These are phyloP conservation scores for Pteronotus mesoamericanus DNA, from an alignment of 2,797 vertebrate species.

Conservation along the genomic window DNA sequence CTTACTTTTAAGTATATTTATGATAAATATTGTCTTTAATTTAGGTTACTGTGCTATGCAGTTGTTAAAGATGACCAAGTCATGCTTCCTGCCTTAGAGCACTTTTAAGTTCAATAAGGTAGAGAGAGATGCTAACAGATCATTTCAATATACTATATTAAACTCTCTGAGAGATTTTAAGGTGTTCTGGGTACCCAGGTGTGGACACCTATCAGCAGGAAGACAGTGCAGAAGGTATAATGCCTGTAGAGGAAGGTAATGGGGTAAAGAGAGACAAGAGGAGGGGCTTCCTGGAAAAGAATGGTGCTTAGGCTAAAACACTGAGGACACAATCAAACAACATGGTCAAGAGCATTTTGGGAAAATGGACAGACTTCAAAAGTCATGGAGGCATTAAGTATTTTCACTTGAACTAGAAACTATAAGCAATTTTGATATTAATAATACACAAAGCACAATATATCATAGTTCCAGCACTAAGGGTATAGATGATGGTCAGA, in stretches of 20 bases:
- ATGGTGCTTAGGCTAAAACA: not conserved
- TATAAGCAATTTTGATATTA: not conserved
- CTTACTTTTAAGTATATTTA: not conserved
- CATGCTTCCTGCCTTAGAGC: not conserved
- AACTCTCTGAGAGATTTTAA: not conserved
- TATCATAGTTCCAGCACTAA: not conserved
- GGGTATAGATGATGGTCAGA: not conserved
- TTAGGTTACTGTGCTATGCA: not conserved
- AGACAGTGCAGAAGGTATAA: too few species aligned
- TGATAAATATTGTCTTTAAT: not conserved
- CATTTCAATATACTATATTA: not conserved
- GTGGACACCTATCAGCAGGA: not conserved
- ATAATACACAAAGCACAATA: not conserved
- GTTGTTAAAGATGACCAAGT: not conserved
- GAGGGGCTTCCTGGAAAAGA: not conserved
- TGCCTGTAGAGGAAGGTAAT: not conserved
- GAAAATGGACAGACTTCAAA: not conserved
- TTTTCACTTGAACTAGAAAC: not conserved
- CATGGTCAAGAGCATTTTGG: not conserved
- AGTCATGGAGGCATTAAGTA: not conserved
- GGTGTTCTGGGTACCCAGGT: not conserved
- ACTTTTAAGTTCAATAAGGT: not conserved
- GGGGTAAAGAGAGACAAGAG: not conserved
- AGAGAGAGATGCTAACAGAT: not conserved
- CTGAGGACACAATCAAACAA: not conserved